Evolutionary conservation across 2,113 vertebrate genomes (phyloP).

Genomic region (Heptranchias perlo): DNA sequence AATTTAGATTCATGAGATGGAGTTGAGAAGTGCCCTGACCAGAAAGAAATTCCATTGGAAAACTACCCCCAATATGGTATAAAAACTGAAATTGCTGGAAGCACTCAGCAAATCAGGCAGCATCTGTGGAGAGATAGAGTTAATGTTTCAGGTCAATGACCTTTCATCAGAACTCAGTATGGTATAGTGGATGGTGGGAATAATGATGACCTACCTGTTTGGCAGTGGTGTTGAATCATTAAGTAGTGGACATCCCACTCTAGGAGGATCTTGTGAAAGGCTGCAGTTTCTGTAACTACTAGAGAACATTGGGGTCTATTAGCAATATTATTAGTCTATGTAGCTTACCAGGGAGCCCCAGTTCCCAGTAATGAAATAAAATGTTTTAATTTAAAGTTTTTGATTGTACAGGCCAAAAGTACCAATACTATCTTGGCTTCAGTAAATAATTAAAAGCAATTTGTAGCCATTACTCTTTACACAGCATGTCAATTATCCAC

Average conservation of each 20-base stretch:
- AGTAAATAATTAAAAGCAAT: constrained; percentile 20
- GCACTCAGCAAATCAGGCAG: neutral
- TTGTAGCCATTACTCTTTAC: neutral
- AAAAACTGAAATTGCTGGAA: neutral
- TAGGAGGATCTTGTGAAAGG: neutral
- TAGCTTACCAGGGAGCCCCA: no score
- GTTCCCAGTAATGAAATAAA: neutral
- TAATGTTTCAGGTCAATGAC: neutral
- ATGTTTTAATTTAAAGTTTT: neutral
- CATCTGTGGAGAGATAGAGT: neutral
- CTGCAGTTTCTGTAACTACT: neutral
- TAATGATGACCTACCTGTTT: neutral
- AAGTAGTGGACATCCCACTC: neutral
- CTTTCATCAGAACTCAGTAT: neutral
- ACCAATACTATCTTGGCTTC: neutral
- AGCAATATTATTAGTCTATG: neutral
- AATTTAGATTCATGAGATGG: neutral
- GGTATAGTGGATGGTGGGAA: neutral
- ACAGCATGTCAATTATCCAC: constrained; percentile 22
- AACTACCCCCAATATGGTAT: neutral
- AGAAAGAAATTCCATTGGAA: neutral
- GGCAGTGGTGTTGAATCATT: neutral
- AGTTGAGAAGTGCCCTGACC: neutral
- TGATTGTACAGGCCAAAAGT: neutral
- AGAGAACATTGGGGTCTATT: neutral